Conservation (phyloP, 2,888 invertebrate genomes). For the Mesorhabditis spiculigera region DNA sequence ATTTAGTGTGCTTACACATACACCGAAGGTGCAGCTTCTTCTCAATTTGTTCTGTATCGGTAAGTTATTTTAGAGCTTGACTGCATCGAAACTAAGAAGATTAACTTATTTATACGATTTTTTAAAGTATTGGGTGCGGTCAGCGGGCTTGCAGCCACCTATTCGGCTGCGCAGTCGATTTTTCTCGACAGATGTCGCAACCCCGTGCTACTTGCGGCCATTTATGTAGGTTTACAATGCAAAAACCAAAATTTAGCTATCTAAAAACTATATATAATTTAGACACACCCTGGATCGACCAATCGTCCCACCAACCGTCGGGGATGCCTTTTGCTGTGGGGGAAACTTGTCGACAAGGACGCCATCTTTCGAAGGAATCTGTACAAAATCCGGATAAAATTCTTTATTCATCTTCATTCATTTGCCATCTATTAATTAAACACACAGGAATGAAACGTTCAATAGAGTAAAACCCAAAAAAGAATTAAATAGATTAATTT, state of each 20-base stretch:
- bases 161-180: neutral
- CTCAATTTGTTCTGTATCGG: neutral
- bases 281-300: too few relatives aligned
- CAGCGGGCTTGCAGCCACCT: neutral
- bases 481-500: too few relatives aligned
- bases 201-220: neutral
- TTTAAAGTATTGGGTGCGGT: neutral
- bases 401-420: too few relatives aligned
- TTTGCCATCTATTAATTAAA: too few relatives aligned
- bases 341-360: neutral
- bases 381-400: neutral
- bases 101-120: too few relatives aligned
- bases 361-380: neutral
- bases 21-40: neutral
- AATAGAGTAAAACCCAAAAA: too few relatives aligned
- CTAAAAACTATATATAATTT: neutral
- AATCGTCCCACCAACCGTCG: neutral
- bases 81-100: neutral
- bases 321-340: neutral
- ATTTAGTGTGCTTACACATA: neutral
- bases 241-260: neutral
- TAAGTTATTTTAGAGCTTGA: neutral
- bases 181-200: constrained; percentile 2
- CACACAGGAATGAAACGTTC: too few relatives aligned
- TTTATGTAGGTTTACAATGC: neutral